Base-by-base conservation (phyloP, 2,113 vertebrate genomes). In the Neomonachus schauinslandi region DNA sequence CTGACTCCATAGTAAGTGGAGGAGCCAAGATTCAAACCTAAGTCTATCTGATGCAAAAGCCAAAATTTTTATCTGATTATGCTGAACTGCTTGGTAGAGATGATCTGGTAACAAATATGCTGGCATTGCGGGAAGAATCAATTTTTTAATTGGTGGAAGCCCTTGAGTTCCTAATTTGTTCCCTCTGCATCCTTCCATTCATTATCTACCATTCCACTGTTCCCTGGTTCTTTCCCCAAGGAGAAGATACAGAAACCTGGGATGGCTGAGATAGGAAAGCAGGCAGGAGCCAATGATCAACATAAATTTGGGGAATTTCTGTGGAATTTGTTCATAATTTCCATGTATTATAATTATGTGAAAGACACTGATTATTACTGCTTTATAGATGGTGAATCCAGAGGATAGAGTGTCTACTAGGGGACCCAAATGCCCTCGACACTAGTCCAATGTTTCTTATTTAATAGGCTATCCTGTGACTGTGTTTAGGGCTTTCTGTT, bases 11-110 rank as follows among this genome's bases (percentile, higher is more conserved):
- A 84, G 26, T 59, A 93, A 93, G 1, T 39, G 19, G 16, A 6
- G 94, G 31, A 76, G 28, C 1, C 42, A 22, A 94, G 33, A 87
- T 39, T 77, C 33, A 95, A 85, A 61, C 4, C 7, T 22, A 93
- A 77, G 28, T 82, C 36, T 22, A 49, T 94, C 2, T 95, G 24
- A 89, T 79, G 42, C 31, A 42, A 72, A 96, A 65, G 39, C 42
- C 67, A 69, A n/a, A 82, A 74, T 85, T 92, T 9, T 53, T 95
- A 85, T 77, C 7, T 89, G 81, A 92, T 92, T 94, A 85, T 83
- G 36, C n/a, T 72, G 24, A 19, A 90, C 53, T 92, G 0, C 11
- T 11, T 82, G 9, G 55, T 71, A 77, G 28, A 77, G 36, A 67
- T 65, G 7, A 87, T 65, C 80, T 83, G 22, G 13, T 49, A 92